Conservation (phyloP, 2,888 invertebrate species). For the Aelia acuminata region DNA sequence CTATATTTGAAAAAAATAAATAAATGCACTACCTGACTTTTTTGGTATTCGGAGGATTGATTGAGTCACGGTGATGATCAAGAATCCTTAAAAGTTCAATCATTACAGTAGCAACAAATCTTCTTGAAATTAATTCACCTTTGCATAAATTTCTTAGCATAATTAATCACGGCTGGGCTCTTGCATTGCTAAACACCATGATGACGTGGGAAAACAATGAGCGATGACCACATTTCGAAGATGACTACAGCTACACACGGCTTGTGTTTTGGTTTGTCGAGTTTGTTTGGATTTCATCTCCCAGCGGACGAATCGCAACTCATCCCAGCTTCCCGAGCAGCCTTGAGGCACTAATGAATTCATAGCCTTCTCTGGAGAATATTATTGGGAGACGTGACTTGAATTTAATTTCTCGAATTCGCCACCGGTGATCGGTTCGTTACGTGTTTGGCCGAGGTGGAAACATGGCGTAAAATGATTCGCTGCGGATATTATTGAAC, state of each 20-base stretch:
- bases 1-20: too few species aligned
- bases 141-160: background rate
- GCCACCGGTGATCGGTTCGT: conserved; percentile 21
- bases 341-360: conserved; percentile 17
- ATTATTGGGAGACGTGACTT: conserved; percentile 9
- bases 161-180: background rate
- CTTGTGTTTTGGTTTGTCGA: background rate
- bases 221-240: background rate
- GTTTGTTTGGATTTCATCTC: conserved; percentile 13
- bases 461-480: background rate
- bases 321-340: background rate
- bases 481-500: background rate
- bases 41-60: background rate
- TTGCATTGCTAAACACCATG: background rate
- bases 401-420: conserved; percentile 31
- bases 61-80: background rate
- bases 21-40: background rate
- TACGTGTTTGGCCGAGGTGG: background rate
- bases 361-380: conserved; percentile 1
- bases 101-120: background rate
- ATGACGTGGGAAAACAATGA: background rate
- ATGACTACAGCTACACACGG: background rate
- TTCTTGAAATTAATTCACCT: background rate
- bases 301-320: background rate
- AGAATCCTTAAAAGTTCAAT: background rate